phyloP scores from a whole-genome alignment of 2,797 vertebrate species.

The Poeciliopsis infans region DNA sequence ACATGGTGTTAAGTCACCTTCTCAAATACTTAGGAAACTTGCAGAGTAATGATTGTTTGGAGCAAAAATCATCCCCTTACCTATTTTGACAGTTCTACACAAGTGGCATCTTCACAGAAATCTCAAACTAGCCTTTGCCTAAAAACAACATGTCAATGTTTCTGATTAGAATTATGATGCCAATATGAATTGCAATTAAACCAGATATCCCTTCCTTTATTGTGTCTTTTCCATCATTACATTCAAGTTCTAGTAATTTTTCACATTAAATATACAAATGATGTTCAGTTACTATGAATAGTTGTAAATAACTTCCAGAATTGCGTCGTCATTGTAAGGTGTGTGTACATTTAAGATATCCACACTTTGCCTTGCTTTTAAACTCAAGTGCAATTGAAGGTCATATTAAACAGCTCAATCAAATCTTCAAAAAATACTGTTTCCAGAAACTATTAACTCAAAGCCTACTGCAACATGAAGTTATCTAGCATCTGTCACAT shows the following conservation, averaged over 20 bases:
- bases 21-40: no score
- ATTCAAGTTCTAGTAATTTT: not conserved
- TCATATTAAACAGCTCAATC: not conserved
- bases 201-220: not conserved
- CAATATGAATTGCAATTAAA: not conserved
- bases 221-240: not conserved
- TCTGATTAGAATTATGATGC: not conserved
- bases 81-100: no score
- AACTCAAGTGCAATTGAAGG: not conserved
- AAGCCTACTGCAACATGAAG: not conserved
- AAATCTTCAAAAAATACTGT: not conserved
- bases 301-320: not conserved
- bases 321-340: not conserved
- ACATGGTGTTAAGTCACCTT: not conserved
- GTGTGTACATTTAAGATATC: not conserved
- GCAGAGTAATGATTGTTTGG: no score
- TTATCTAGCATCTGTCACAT: constrained; percentile 2
- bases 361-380: not conserved
- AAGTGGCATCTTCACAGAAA: not conserved
- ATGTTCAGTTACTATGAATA: not conserved
- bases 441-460: not conserved
- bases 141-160: not conserved
- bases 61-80: no score
- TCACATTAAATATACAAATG: not conserved
- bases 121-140: not conserved